Percentiles rank a stretch among this genome's conserved stretches.
These are phyloP conservation scores for Leptopilina myrica DNA, from an alignment of 2,888 invertebrate genomes.

Conservation along the genomic window DNA sequence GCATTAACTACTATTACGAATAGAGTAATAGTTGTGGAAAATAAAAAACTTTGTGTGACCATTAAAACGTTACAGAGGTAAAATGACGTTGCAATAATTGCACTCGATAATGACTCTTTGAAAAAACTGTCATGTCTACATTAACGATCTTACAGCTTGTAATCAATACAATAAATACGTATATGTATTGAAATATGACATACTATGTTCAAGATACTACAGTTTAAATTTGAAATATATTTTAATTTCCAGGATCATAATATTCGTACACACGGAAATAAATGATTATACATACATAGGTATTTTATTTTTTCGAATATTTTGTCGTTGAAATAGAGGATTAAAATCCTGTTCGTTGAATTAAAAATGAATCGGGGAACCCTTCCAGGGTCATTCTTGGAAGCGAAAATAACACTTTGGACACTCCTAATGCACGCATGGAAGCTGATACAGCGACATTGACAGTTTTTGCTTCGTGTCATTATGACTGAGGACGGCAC, in stretches of 20 bases:
- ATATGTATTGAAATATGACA: no score
- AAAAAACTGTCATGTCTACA: conserved; percentile 7
- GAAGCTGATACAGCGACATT: conserved; percentile 66
- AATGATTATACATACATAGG: no score
- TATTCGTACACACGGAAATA: no score
- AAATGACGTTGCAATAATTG: conserved; percentile 19
- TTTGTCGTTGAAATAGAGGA: neutral
- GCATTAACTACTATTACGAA: no score
- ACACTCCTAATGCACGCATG: conserved; percentile 61
- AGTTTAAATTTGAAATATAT: no score
- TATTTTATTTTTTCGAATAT: neutral
- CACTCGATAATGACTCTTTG: neutral
- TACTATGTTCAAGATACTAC: no score
- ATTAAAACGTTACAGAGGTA: conserved; percentile 33
- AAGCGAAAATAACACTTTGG: conserved; percentile 31
- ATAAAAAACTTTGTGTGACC: neutral
- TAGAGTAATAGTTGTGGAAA: no score
- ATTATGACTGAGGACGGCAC: conserved; percentile 66
- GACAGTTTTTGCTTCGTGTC: conserved; percentile 67
- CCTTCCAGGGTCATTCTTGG: conserved; percentile 36
- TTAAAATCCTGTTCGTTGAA: conserved; percentile 15
- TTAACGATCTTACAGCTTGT: conserved; percentile 3
- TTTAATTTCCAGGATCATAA: no score
- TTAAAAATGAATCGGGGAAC: conserved; percentile 11
- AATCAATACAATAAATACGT: neutral